Evolutionary conservation across 2,888 invertebrate species (phyloP).

Genomic region (Zonitis immaculata): DNA sequence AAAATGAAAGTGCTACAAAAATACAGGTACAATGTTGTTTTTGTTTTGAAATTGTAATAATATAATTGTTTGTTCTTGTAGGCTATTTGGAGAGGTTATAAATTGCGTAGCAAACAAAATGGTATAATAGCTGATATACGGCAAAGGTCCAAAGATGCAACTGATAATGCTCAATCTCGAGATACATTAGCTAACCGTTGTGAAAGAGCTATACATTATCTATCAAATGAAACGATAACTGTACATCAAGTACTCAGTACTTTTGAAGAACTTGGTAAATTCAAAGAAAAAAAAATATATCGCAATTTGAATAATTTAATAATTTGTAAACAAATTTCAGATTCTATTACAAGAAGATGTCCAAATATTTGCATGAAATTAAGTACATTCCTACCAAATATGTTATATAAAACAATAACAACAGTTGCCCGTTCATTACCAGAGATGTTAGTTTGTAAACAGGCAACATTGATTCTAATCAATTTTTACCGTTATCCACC

Average conservation of each 20-base stretch:
- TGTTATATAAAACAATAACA: conserved; percentile 43
- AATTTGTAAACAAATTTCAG: conserved; percentile 35
- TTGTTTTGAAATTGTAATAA: neutral
- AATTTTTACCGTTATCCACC: conserved; percentile 61
- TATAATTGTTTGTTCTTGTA: conserved; percentile 11
- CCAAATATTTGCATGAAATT: conserved; percentile 39
- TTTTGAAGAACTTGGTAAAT: conserved; percentile 47
- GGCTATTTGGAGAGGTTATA: conserved; percentile 49
- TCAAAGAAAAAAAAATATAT: neutral
- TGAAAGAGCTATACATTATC: conserved; percentile 35
- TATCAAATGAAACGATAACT: conserved; percentile 30
- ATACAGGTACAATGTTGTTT: conserved; percentile 55
- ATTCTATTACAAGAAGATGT: conserved; percentile 46
- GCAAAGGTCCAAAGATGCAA: conserved; percentile 35
- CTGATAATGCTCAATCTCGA: conserved; percentile 34
- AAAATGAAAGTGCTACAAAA: conserved; percentile 54
- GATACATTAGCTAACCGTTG: conserved; percentile 43
- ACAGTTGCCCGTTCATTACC: conserved; percentile 57
- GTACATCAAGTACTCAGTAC: conserved; percentile 42
- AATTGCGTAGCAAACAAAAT: conserved; percentile 33
- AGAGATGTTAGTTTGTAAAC: conserved; percentile 55
- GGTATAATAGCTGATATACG: conserved; percentile 35
- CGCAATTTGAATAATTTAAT: neutral
- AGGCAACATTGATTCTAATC: conserved; percentile 57
- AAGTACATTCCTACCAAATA: conserved; percentile 42